These are phyloP conservation scores for Pseudochirops corinnae DNA, from an alignment of 2,797 vertebrate genomes.

Conservation along the genomic window DNA sequence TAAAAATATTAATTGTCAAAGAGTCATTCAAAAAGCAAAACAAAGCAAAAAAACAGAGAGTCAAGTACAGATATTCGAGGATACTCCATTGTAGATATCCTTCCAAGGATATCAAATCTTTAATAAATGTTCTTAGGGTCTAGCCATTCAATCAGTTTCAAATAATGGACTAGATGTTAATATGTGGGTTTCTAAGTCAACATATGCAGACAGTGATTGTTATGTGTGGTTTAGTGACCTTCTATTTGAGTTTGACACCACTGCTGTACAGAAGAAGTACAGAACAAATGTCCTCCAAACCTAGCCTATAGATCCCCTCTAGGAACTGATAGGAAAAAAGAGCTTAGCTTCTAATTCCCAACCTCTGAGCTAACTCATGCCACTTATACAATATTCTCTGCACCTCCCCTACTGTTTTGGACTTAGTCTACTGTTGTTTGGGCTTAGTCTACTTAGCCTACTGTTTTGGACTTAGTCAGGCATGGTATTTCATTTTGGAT, in stretches of 20 bases:
- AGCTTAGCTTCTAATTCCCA: constrained; percentile 11
- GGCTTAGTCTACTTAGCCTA: not conserved
- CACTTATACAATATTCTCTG: not conserved
- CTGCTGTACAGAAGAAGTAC: not conserved
- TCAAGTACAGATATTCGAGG: not conserved
- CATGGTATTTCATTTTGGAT: not conserved
- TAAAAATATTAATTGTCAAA: not conserved
- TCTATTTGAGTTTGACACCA: not conserved
- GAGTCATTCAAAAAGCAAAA: not conserved
- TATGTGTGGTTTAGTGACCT: not conserved
- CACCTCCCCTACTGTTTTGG: not conserved
- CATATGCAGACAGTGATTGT: not conserved
- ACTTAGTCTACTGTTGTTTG: no score
- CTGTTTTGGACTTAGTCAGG: not conserved
- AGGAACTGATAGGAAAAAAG: not conserved
- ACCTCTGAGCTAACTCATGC: not conserved
- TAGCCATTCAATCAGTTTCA: not conserved
- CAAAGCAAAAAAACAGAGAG: not conserved
- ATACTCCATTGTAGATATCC: not conserved
- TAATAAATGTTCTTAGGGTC: not conserved
- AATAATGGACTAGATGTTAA: not conserved
- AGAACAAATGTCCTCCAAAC: not conserved
- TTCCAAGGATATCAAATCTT: not conserved
- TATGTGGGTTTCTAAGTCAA: not conserved
- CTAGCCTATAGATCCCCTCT: not conserved